Percentiles rank a stretch among this genome's conserved stretches.
These are phyloP conservation scores for Caenorhabditis panamensis DNA, from an alignment of 2,888 invertebrate genomes.

Conservation along the genomic window DNA sequence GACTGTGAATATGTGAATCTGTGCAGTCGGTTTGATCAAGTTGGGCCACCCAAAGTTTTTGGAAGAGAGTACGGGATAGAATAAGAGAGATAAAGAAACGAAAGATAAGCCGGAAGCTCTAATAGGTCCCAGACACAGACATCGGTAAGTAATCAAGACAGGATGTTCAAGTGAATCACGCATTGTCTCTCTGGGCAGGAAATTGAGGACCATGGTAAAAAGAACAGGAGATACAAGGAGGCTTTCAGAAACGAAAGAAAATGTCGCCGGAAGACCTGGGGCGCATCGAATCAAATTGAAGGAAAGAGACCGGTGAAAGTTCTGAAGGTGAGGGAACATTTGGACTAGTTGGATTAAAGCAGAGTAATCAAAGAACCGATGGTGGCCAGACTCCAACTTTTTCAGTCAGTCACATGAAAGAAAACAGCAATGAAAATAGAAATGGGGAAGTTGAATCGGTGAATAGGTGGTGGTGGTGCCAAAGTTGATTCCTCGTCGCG, in stretches of 20 bases:
- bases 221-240: not conserved
- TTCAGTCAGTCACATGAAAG: not conserved
- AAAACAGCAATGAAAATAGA: too few species aligned
- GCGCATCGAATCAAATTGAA: constrained; percentile 36
- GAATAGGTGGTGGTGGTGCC: constrained; percentile 6
- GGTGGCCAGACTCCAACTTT: not conserved
- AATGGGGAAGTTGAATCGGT: constrained; percentile 17
- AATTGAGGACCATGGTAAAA: constrained; percentile 19
- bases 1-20: too few species aligned
- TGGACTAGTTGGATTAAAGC: constrained; percentile 25
- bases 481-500: constrained; percentile 32
- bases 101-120: not conserved
- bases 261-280: constrained; percentile 4
- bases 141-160: not conserved
- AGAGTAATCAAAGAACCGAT: constrained; percentile 29
- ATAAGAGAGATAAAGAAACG: not conserved
- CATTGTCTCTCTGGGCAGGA: constrained; percentile 27
- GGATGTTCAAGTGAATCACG: constrained; percentile 4
- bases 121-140: constrained; percentile 19
- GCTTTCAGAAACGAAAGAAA: not conserved
- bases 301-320: constrained; percentile 19
- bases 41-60: not conserved
- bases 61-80: not conserved
- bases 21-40: not conserved
- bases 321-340: constrained; percentile 33